Conservation (phyloP, 2,888 invertebrate species). For the Phrixothrix hirtus region DNA sequence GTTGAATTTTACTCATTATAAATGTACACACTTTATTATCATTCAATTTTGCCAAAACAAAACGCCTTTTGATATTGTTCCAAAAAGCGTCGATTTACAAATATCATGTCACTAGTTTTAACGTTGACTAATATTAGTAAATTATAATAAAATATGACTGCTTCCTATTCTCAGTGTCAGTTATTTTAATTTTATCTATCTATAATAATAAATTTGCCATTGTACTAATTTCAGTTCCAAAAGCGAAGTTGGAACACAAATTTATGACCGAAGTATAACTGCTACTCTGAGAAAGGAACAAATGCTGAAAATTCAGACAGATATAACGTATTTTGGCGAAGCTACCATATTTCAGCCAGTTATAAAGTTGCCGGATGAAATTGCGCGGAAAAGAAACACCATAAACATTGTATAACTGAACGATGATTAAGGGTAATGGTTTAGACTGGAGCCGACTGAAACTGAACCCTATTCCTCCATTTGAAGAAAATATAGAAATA, state of each 20-base stretch:
- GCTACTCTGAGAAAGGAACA: conserved; percentile 16
- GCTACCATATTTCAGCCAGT: conserved; percentile 56
- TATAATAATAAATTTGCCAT: neutral
- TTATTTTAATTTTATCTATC: too few relatives aligned
- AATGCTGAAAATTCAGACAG: conserved; percentile 22
- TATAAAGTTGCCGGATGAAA: conserved; percentile 50
- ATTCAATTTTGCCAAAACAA: too few relatives aligned
- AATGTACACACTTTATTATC: too few relatives aligned
- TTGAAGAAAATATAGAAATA: conserved; percentile 44
- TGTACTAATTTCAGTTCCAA: conserved; percentile 5
- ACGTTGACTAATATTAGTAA: too few relatives aligned
- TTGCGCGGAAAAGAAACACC: conserved; percentile 51
- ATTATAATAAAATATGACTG: too few relatives aligned
- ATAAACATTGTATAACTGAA: conserved; percentile 50
- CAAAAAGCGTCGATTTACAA: too few relatives aligned
- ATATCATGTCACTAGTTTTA: too few relatives aligned
- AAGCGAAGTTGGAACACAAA: conserved; percentile 6
- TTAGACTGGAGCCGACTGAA: conserved; percentile 44
- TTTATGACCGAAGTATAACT: conserved; percentile 21
- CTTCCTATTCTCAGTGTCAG: too few relatives aligned
- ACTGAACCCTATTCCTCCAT: conserved; percentile 36
- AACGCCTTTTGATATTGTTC: too few relatives aligned
- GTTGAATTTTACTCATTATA: conserved; percentile 3
- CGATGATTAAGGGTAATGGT: conserved; percentile 51
- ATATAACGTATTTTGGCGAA: conserved; percentile 30